Conservation (phyloP, 2,797 vertebrate genomes). For the Poecile montanus region DNA sequence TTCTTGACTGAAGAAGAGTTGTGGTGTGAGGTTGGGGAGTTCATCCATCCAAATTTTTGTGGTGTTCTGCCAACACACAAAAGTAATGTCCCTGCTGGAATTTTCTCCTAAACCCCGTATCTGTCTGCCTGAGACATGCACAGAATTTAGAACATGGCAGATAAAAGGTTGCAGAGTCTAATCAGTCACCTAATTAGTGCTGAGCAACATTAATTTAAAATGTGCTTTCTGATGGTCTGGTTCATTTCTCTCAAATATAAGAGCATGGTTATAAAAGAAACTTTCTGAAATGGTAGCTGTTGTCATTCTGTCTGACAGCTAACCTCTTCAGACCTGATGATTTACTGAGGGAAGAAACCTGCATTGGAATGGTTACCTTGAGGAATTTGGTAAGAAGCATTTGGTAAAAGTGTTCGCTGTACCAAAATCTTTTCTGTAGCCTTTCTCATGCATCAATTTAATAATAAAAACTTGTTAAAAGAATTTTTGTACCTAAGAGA, state of each 20-base stretch:
- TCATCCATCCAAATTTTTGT: background rate
- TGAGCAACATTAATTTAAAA: slow-evolving; percentile 1
- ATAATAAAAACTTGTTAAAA: background rate
- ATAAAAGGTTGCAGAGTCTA: background rate
- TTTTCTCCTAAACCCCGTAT: background rate
- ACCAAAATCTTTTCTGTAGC: background rate
- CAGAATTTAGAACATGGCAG: background rate
- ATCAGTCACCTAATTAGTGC: background rate
- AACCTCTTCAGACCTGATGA: background rate
- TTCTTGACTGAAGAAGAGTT: background rate
- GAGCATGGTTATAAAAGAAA: background rate
- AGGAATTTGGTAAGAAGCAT: background rate
- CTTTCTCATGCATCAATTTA: background rate
- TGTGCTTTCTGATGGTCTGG: background rate
- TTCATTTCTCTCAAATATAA: slow-evolving; percentile 15
- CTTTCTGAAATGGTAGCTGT: background rate
- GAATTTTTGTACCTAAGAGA: background rate
- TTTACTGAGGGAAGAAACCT: background rate
- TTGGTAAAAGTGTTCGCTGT: background rate
- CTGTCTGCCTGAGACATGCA: background rate
- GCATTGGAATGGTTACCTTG: background rate
- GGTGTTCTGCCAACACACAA: background rate
- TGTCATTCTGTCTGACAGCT: background rate
- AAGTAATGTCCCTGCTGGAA: background rate
- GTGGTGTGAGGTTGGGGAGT: background rate